Evolutionary conservation across 2,113 vertebrate genomes (phyloP).

Genomic region (Ceyx margarethae): DNA sequence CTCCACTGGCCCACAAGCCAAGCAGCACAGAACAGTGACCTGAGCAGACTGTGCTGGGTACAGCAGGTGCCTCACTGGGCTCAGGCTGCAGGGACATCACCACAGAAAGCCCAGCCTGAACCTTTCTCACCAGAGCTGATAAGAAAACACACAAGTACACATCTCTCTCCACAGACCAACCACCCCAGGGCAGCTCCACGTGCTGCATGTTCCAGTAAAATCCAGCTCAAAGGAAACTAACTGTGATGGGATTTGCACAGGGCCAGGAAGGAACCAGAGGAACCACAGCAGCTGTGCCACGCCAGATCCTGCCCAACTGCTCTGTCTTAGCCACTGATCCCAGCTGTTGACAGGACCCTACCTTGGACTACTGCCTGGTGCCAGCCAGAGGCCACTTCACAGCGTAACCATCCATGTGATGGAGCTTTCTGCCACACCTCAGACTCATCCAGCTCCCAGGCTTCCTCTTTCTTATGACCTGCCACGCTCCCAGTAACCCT

Average conservation of each 20-base stretch:
- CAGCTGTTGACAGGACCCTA: not conserved
- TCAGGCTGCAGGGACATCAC: not conserved
- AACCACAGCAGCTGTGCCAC: not conserved
- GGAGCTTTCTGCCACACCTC: not conserved
- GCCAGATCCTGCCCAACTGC: not conserved
- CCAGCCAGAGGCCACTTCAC: not conserved
- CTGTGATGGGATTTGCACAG: not conserved
- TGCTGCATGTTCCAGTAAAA: not conserved
- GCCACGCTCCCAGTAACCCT: not conserved
- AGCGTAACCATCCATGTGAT: not conserved
- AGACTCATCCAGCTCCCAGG: not conserved
- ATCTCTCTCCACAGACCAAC: not conserved
- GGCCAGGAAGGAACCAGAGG: not conserved
- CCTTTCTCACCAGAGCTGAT: not conserved
- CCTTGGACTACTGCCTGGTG: not conserved
- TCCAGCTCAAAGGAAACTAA: not conserved
- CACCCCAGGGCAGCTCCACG: not conserved
- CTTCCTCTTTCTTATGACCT: not conserved
- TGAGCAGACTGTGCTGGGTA: not conserved
- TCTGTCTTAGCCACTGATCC: not conserved
- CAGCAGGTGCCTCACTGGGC: not conserved
- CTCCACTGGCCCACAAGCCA: not conserved
- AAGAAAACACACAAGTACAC: not conserved
- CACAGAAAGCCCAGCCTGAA: not conserved
- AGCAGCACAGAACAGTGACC: not conserved